Conservation (phyloP, 2,888 invertebrate genomes). For the Cylloceria caligata region DNA sequence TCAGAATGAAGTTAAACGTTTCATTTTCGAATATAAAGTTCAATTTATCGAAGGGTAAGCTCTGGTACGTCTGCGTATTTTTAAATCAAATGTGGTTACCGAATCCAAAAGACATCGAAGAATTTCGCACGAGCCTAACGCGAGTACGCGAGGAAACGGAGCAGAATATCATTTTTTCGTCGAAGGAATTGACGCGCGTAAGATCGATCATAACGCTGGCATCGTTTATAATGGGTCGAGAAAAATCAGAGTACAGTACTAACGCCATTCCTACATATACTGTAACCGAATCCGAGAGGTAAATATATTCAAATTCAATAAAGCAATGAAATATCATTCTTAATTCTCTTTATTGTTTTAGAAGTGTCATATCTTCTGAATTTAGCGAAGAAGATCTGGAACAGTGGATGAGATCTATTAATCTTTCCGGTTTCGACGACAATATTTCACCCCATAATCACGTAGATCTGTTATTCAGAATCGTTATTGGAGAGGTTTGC, state of each 20-base stretch:
- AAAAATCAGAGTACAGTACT: conserved; percentile 70
- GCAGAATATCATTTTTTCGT: conserved; percentile 59
- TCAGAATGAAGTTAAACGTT: conserved; percentile 91
- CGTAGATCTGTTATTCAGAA: conserved; percentile 89
- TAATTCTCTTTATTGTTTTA: conserved; percentile 69
- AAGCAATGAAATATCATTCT: no score
- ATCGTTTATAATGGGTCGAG: conserved; percentile 74
- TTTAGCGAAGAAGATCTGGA: conserved; percentile 91
- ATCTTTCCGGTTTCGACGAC: conserved; percentile 93
- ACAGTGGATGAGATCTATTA: conserved; percentile 90
- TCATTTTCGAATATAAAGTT: conserved; percentile 90
- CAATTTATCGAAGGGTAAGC: conserved; percentile 91
- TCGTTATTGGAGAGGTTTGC: conserved; percentile 89
- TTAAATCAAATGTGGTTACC: conserved; percentile 85
- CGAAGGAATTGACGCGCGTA: conserved; percentile 73
- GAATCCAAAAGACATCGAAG: conserved; percentile 73
- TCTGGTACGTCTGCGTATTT: conserved; percentile 89
- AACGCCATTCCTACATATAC: conserved; percentile 73
- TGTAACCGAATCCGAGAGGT: conserved; percentile 77
- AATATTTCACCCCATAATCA: conserved; percentile 92
- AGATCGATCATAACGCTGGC: conserved; percentile 76
- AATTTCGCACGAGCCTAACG: conserved; percentile 69
- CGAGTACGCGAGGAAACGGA: conserved; percentile 62
- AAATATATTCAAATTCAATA: conserved; percentile 27
- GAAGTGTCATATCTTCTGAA: conserved; percentile 87